Evolutionary conservation across 2,888 invertebrate genomes (phyloP).

Genomic region (Glaucopsyche alexis): DNA sequence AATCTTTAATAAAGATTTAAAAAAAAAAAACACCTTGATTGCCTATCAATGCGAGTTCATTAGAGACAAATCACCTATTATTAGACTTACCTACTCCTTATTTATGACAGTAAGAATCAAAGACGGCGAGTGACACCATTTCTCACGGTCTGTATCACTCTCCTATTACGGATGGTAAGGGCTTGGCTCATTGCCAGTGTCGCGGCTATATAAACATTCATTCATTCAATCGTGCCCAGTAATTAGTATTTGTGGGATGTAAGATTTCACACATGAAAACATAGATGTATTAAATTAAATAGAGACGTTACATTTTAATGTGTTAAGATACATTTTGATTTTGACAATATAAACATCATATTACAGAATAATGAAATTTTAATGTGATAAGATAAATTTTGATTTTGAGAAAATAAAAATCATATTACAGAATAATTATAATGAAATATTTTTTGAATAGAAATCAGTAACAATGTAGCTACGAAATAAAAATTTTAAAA

Average conservation of each 20-base stretch:
- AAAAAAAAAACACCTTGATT: too few relatives aligned
- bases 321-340: neutral
- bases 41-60: neutral
- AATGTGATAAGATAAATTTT: neutral
- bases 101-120: conserved; percentile 12
- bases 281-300: too few relatives aligned
- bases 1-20: too few relatives aligned
- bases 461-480: too few relatives aligned
- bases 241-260: conserved; percentile 1
- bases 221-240: neutral
- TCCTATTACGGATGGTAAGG: conserved; percentile 26
- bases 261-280: neutral
- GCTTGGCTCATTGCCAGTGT: conserved; percentile 15
- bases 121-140: conserved; percentile 27
- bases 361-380: neutral
- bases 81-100: conserved; percentile 8
- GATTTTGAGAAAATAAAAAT: neutral
- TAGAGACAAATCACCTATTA: neutral
- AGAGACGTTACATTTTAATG: neutral
- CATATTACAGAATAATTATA: neutral
- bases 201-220: neutral
- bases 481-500: too few relatives aligned
- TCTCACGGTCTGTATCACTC: conserved; percentile 27
- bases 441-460: too few relatives aligned
- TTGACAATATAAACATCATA: neutral